Evolutionary conservation across 2,113 vertebrate species (phyloP), one percentile per base, ranked within the genome.

Genomic region (Okapia johnstoni): DNA sequence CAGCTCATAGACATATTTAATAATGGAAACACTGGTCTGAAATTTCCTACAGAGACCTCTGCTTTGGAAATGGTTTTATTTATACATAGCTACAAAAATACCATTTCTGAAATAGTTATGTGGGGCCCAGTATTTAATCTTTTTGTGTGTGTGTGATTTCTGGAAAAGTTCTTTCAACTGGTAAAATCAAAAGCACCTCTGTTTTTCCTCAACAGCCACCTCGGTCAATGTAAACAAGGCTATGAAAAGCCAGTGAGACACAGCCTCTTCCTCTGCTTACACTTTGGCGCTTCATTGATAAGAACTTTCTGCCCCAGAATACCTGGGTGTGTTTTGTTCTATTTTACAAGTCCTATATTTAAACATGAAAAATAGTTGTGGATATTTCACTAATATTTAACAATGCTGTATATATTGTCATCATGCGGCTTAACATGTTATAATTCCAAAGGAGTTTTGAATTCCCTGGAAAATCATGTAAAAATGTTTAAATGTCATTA

Each of bases 1-100:
- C 70, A 95, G 96, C 93, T 97, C 93, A 58, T 55, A 97, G 91
- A 96, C 84, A 60, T 86, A 93, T 85, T 97, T 97, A 97, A 97
- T 97, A 85, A 96, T 87, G 97, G 97, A 98, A 97, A 96, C 77
- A 58, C 54, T 91, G 88, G 90, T 93, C 97, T 58, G 43, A 80
- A 94, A 76, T 95, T 96, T 98, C 95, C 97, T 97, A 85, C 93
- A 66, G 97, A 97, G 88, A 43, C 77, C 94, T 97, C 93, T 84
- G 89, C 94, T 95, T 96, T 97, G 96, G 96, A 95, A 91, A 85
- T 88, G 91, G 66, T 57, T 98, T 96, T 97, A 96, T 97, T 97
- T 98, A 96, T 96, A 93, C 90, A 91, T 50, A 88, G 33, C 55
- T 95, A 93, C 95, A 97, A 96, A 97, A 98, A 97, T 95, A 95